Evolutionary conservation across 1,140 invertebrate species (phyloP).

Genomic region (Reticulitermes speratus): DNA sequence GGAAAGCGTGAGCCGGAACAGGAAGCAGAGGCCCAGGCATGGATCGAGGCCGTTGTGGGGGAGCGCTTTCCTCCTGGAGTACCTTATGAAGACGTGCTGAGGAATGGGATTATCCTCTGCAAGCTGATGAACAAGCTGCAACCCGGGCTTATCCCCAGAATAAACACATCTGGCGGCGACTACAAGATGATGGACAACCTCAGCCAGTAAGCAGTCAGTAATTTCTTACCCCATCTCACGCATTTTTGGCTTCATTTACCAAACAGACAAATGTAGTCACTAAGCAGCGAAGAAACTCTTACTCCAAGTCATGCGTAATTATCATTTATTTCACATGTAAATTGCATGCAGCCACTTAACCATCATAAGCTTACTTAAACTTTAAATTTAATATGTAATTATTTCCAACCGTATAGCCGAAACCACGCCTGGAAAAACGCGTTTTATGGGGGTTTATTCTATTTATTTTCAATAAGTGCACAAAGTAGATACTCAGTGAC

Average conservation of each 20-base stretch:
- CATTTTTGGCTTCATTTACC: neutral
- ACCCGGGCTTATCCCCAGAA: conserved; percentile 82
- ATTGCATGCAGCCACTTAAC: too few relatives aligned
- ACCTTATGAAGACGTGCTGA: conserved; percentile 74
- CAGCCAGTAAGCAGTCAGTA: conserved; percentile 66
- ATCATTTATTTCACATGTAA: too few relatives aligned
- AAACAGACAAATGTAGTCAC: too few relatives aligned
- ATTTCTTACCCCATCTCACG: neutral
- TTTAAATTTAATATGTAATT: too few relatives aligned
- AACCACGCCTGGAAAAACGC: too few relatives aligned
- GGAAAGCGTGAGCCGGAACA: conserved; percentile 84
- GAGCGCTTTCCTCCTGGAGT: conserved; percentile 75
- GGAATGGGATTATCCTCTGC: conserved; percentile 79
- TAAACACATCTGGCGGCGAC: conserved; percentile 82
- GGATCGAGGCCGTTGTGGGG: conserved; percentile 86
- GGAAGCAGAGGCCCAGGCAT: conserved; percentile 85
- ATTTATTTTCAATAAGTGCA: too few relatives aligned
- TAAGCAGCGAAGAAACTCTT: too few relatives aligned
- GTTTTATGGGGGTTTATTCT: too few relatives aligned
- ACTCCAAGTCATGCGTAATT: too few relatives aligned
- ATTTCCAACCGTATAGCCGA: too few relatives aligned
- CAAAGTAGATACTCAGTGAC: too few relatives aligned
- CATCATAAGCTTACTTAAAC: too few relatives aligned
- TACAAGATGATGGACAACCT: conserved; percentile 96
- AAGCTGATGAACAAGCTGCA: conserved; percentile 83